Conservation (phyloP, 2,113 vertebrate species). For the Jacana jacana region DNA sequence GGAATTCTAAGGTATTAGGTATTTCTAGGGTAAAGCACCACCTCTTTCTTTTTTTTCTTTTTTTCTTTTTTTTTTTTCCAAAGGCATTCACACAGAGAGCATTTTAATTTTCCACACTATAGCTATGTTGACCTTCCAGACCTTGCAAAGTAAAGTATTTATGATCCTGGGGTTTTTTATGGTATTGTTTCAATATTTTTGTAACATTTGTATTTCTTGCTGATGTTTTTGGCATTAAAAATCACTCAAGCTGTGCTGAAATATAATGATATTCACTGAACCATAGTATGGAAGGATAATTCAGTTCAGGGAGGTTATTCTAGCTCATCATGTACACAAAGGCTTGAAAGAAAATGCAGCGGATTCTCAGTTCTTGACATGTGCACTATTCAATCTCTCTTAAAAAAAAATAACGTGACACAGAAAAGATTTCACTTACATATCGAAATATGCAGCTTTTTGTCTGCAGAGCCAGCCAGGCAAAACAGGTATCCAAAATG, state of each 20-base stretch:
- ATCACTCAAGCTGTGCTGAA: constrained; percentile 83
- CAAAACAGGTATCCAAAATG: constrained; percentile 25
- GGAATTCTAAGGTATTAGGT: background rate
- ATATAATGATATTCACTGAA: constrained; percentile 83
- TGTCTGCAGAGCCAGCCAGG: constrained; percentile 59
- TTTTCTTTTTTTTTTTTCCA: background rate
- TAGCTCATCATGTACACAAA: constrained; percentile 82
- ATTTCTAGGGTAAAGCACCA: constrained; percentile 38
- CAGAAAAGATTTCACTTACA: constrained; percentile 48
- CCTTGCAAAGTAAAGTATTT: constrained; percentile 82
- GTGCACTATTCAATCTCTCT: constrained; percentile 59
- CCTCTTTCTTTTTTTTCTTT: background rate
- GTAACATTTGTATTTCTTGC: constrained; percentile 82
- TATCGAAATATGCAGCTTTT: constrained; percentile 61
- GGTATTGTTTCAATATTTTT: constrained; percentile 82
- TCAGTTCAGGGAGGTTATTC: constrained; percentile 82
- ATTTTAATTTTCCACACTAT: constrained; percentile 79
- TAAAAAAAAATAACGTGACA: constrained; percentile 39
- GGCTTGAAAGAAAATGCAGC: constrained; percentile 77
- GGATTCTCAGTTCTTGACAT: constrained; percentile 73
- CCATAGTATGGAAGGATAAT: constrained; percentile 79
- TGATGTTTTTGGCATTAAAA: constrained; percentile 84
- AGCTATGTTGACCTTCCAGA: constrained; percentile 75
- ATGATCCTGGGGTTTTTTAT: constrained; percentile 69
- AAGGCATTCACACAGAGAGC: constrained; percentile 59